Evolutionary conservation across 2,888 invertebrate genomes (phyloP).

Genomic region (Junonia oenone): DNA sequence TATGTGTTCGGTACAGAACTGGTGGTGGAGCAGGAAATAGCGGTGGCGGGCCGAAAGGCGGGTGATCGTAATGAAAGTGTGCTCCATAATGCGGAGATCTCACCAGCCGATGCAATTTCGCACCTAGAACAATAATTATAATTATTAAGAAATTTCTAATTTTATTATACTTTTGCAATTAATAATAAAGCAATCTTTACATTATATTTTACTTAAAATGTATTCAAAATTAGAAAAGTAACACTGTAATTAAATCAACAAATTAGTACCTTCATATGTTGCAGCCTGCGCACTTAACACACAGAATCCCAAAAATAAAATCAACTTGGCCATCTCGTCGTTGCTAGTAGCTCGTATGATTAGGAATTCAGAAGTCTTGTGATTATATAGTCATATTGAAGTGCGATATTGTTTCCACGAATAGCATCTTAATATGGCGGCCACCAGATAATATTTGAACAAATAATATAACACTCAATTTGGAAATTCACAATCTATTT

Average conservation of each 20-base stretch:
- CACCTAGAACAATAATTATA: conserved; percentile 34
- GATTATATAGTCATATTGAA: conserved; percentile 48
- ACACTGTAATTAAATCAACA: not conserved
- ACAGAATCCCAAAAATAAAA: conserved; percentile 37
- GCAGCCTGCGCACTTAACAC: conserved; percentile 39
- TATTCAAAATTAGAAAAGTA: too few species aligned
- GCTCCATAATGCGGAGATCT: conserved; percentile 37
- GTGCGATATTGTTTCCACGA: conserved; percentile 45
- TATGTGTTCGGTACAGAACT: conserved; percentile 44
- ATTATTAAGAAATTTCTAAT: too few species aligned
- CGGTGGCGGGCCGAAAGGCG: conserved; percentile 23
- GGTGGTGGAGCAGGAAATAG: conserved; percentile 31
- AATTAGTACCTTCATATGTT: conserved; percentile 31
- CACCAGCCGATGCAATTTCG: conserved; percentile 33
- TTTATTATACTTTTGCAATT: too few species aligned
- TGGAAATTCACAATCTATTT: conserved; percentile 2
- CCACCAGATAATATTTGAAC: conserved; percentile 28
- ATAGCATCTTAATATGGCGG: conserved; percentile 38
- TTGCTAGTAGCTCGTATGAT: conserved; percentile 39
- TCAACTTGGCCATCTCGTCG: conserved; percentile 39
- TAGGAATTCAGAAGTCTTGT: conserved; percentile 20
- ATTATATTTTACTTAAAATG: too few species aligned
- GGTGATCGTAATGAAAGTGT: conserved; percentile 6
- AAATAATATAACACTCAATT: conserved; percentile 7
- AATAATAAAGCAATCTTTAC: too few species aligned